Percentiles rank a stretch among this genome's conserved stretches.
phyloP scores from a whole-genome alignment of 2,888 invertebrate species.

The Cryptops parisi region DNA sequence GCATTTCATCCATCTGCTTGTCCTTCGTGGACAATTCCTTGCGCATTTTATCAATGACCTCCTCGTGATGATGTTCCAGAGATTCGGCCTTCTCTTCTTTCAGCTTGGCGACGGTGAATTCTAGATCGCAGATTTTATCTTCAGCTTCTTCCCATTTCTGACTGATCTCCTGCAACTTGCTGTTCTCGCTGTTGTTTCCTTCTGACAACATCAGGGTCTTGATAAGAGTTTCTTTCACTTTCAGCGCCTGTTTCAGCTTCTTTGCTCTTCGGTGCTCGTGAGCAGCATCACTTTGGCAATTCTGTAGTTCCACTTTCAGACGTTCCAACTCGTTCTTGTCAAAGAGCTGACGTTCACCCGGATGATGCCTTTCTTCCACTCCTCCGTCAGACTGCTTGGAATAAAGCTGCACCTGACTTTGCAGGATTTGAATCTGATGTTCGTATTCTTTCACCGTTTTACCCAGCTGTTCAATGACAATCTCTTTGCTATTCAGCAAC shows the following conservation, averaged over 20 bases:
- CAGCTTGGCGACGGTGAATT: neutral
- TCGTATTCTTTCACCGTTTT: constrained; percentile 6
- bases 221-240: constrained; percentile 10
- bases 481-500: constrained; percentile 1
- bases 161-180: constrained; percentile 1
- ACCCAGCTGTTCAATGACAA: neutral
- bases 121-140: neutral
- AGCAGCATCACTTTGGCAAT: too few relatives aligned
- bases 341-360: neutral
- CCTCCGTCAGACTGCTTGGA: neutral
- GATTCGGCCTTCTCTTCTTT: too few relatives aligned
- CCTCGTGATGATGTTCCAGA: too few relatives aligned
- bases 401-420: neutral
- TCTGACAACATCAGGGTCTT: constrained; percentile 6
- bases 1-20: too few relatives aligned
- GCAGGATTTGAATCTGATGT: neutral
- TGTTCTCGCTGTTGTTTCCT: neutral
- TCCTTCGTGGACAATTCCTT: too few relatives aligned
- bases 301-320: neutral
- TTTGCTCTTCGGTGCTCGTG: too few relatives aligned
- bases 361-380: neutral
- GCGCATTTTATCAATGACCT: too few relatives aligned
- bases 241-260: constrained; percentile 1
- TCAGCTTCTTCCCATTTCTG: constrained; percentile 5
- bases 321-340: neutral